Evolutionary conservation across 2,797 vertebrate genomes (phyloP).

Genomic region (Lutjanus campechanus): DNA sequence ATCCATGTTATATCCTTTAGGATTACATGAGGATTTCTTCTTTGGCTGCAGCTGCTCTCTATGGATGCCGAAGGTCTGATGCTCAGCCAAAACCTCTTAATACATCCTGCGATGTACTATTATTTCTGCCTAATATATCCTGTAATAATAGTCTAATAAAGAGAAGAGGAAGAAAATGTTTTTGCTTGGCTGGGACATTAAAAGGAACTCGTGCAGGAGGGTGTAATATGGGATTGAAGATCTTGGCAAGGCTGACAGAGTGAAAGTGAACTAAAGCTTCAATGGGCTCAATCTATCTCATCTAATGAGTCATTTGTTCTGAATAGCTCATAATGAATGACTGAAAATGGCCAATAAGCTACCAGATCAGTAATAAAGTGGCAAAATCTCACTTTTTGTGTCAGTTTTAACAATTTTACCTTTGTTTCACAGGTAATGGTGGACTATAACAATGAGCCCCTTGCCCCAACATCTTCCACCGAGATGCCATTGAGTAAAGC

Average conservation of each 20-base stretch:
- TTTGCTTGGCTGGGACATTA: slow-evolving; percentile 34
- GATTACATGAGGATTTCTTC: slow-evolving; percentile 29
- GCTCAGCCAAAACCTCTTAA: slow-evolving; percentile 45
- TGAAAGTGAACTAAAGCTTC: slow-evolving; percentile 30
- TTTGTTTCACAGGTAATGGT: neutral
- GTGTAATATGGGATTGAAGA: slow-evolving; percentile 24
- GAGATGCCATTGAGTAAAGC: neutral
- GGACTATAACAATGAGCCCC: neutral
- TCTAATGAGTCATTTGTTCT: slow-evolving; percentile 46
- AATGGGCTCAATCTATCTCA: slow-evolving; percentile 33
- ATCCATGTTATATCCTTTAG: slow-evolving; percentile 18
- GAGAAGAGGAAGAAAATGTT: slow-evolving; percentile 12
- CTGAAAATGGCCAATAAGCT: slow-evolving; percentile 13
- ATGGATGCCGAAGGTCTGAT: slow-evolving; percentile 38
- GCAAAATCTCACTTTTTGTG: neutral
- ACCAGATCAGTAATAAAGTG: neutral
- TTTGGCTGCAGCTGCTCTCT: slow-evolving; percentile 53
- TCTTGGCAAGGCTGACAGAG: slow-evolving; percentile 36
- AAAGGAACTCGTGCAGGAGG: slow-evolving; percentile 7
- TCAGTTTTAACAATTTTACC: neutral
- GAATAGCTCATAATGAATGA: slow-evolving; percentile 16
- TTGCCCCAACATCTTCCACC: neutral
- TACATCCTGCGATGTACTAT: slow-evolving; percentile 3
- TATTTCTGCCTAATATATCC: slow-evolving; percentile 21
- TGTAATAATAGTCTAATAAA: slow-evolving; percentile 35